Base-by-base conservation (phyloP, 1,140 invertebrate species). In the Hypsibius dujardini region DNA sequence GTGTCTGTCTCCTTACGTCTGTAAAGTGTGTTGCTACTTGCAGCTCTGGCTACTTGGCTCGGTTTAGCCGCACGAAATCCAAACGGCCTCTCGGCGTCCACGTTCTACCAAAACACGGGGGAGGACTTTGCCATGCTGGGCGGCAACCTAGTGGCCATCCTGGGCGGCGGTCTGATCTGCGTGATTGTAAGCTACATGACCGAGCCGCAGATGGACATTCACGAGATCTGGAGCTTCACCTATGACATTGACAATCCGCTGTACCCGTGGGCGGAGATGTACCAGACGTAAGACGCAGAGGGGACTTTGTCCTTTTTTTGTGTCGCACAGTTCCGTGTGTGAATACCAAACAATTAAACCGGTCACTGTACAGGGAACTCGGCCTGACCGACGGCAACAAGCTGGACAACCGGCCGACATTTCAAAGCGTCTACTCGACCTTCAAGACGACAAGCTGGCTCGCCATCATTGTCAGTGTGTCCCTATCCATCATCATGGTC, bases 221-320 rank as follows among this genome's bases (percentile, higher is more conserved):
- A 75, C 1, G 78, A 77, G 62, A 76, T 79, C 0, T 82, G 80
- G 80, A 80, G 81, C 71, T 78, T 75, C 67, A 81, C 80, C 1
- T 72, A 80, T 71, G 79, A 82, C 71, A 81, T 82, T 14, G 80
- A 82, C 74, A 81, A 79, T 72, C 80, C 80, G 1, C 74, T 82
- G 1, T 73, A 72, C 59, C 80, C 80, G 1, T 81, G 80, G 80
- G 78, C 78, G 46, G 78, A 81, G 72, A 74, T 76, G 12, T 80
- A 81, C 72, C 74, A 76, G 14, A 77, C 76, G 78, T 80, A 75
- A 15, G 62, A 12, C 62, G 71, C 75, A 77, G 0, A 69, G 73
- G 3, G 1, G 72, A 2, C 70, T 75, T 28, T 28, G 28, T 28
- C 28, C 28, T 28, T 28, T 28, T 28, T 28, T 28, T 28, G 28